Evolutionary conservation across 2,797 vertebrate species (phyloP), one percentile per base, ranked within the genome.

Genomic region (Tokudaia muenninki): DNA sequence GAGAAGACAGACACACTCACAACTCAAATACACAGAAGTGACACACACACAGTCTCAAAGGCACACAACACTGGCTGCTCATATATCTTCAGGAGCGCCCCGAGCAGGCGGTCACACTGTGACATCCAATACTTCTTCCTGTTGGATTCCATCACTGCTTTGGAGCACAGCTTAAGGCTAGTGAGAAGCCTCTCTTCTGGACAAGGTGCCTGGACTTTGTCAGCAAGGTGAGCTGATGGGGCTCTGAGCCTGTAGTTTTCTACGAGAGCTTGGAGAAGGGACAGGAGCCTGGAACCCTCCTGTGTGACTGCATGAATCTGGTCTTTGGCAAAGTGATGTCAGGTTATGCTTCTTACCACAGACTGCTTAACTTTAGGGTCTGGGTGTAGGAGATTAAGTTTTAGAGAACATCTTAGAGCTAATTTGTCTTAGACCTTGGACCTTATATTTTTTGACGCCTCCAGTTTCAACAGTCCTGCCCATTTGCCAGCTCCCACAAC

Each of bases 1-100:
- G 7, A 87, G 83, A 77, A 97, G 63, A 65, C 65, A 91, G 89
- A 70, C 50, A 77, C 44, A 84, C 6, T 26, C 29, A 37, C 77
- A 59, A 92, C 50, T 72, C 79, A 34, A 24, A 86, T 12, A 67
- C 82, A 37, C 52, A 63, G 87, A 83, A 52, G 57, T 75, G 89
- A 72, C 4, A 34, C 2, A 72, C 3, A 47, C 0, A 26, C 3
- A 63, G 67, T 83, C 21, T n/a, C 29, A 50, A 74, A 89, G 59
- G 74, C 13, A 12, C 31, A 26, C 17, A 92, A 44, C 61, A 92
- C n/a, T 41, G 50, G 24, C 72, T 34, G 72, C 55, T 47, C 34
- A 41, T 29, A 78, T 52, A 61, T 22, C 26, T 67, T 50, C 47
- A 88, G 88, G 91, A 77, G 90, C 72, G 41, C 22, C 37, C 41